Conservation (phyloP, 2,888 invertebrate genomes). For the Lithophane leautieri region DNA sequence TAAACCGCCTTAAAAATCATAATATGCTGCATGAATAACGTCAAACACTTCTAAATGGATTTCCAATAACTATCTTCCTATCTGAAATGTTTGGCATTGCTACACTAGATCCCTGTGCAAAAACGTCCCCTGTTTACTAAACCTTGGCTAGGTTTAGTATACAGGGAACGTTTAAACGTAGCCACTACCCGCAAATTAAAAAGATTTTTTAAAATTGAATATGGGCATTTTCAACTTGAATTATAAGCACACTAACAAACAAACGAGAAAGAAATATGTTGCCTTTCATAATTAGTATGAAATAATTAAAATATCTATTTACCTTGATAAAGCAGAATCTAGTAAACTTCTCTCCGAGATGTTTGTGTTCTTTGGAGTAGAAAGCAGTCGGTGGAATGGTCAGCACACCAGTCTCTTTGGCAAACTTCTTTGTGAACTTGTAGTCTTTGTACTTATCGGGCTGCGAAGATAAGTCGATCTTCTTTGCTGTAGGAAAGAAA, state of each 20-base stretch:
- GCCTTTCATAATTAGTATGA: background rate
- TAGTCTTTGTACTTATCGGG: conserved; percentile 95
- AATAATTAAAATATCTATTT: background rate
- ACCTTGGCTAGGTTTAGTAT: too few relatives aligned
- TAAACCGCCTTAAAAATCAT: too few relatives aligned
- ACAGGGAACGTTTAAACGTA: too few relatives aligned
- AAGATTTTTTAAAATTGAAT: background rate
- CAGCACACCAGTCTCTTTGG: conserved; percentile 97
- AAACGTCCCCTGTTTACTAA: background rate
- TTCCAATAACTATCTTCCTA: background rate
- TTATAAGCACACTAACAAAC: background rate
- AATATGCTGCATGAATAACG: too few relatives aligned
- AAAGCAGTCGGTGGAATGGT: conserved; percentile 99
- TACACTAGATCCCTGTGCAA: background rate
- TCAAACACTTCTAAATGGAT: too few relatives aligned
- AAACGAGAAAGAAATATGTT: background rate
- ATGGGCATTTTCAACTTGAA: too few relatives aligned
- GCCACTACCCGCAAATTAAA: too few relatives aligned
- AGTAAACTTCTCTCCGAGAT: conserved; percentile 95
- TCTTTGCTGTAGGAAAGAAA: conserved; percentile 84
- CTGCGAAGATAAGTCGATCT: conserved; percentile 93
- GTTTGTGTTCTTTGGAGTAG: conserved; percentile 95
- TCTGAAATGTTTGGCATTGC: background rate
- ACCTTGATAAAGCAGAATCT: conserved; percentile 98
- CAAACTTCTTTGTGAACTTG: conserved; percentile 98